Base-by-base conservation (phyloP, 2,113 vertebrate species). In the Thryonomys swinderianus region DNA sequence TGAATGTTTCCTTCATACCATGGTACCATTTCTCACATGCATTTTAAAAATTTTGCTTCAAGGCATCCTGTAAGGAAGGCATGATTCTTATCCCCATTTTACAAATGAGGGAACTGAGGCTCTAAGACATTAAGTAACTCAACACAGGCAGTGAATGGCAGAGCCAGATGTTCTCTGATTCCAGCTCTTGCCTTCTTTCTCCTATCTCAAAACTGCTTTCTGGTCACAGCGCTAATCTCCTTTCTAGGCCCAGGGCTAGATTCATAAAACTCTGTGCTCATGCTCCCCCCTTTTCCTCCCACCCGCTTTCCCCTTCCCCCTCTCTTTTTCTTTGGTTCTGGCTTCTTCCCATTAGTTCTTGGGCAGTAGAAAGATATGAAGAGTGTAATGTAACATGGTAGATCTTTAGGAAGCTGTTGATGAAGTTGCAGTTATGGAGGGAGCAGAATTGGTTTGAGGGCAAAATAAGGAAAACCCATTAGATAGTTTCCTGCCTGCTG, bases 21-120 rank as follows among this genome's bases (percentile, higher is more conserved):
- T 7, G 57, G 37, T 85, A 30, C 82, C 0, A 80, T 74, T 93
- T 83, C 81, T 71, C 62, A 74, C 18, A 4, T 87, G 87, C 12
- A 64, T 81, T 91, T 94, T 53, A 37, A 69, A 87, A 93, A 20
- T 84, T 73, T 69, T 84, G n/a, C 48, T 81, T 89, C 32, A 71
- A 4, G 79, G 66, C 3, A 81, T 20, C 20, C 48, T 42, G 37
- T 40, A 51, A 90, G 37, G 8, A 81, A 79, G 71, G 4, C 3
- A 14, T 16, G 9, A n/a, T 93, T 69, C 69, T 79, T 79, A 66
- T 87, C 71, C 40, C 85, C 30, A 42, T 40, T 71, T 82, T 88
- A 83, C 12, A 82, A 40, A 82, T 62, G 17, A 90, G 37, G 37
- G 48, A 40, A 57, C 80, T 42, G 64, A 57, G 80, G 27, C 21